Evolutionary conservation across 2,888 invertebrate genomes (phyloP), one percentile per base, ranked within the genome.

Genomic region (Adelognathus sp.): DNA sequence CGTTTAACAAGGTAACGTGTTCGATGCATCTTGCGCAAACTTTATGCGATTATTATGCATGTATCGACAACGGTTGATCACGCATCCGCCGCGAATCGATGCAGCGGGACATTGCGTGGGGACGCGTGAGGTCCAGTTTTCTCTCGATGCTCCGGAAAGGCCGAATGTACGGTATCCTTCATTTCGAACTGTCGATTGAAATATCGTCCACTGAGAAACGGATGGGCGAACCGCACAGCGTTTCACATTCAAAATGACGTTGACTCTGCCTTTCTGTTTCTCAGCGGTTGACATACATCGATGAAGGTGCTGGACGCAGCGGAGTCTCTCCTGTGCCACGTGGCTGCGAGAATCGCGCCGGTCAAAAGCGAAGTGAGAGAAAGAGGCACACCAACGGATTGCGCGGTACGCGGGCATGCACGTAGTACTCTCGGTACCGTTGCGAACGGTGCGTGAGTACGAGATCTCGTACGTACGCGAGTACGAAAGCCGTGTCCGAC

Each of bases 361-460:
- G 31, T 36, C n/a, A n/a, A n/a, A 29, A 31, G 66, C 67, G 71
- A 61, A 73, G 21, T 63, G 63, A 70, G 72, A 67, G 71, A 72
- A 66, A 76, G 60, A 72, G 60, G 52, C 33, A 21, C 60, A 66
- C 52, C 56, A 14, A 16, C 46, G 75, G 58, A 54, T 64, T 61
- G 75, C 67, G 64, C 52, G 63, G 69, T 66, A 85, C 82, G 79
- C 81, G 81, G 31, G 81, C 80, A 80, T 73, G 74, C 76, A 81
- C 85, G 86, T 86, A 86, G 86, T 87, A 87, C 87, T 84, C 86
- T 86, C 78, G 83, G 83, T 86, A 86, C 86, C 86, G 86, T 87
- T 87, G 86, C 80, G 80, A 82, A 80, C 82, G 83, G 76, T 72
- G 81, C 50, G 79, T 79, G 82, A 81, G 50, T 50, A 80, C 70